Base-by-base conservation (phyloP, 1,140 invertebrate genomes). In the Zaprionus capensis region DNA sequence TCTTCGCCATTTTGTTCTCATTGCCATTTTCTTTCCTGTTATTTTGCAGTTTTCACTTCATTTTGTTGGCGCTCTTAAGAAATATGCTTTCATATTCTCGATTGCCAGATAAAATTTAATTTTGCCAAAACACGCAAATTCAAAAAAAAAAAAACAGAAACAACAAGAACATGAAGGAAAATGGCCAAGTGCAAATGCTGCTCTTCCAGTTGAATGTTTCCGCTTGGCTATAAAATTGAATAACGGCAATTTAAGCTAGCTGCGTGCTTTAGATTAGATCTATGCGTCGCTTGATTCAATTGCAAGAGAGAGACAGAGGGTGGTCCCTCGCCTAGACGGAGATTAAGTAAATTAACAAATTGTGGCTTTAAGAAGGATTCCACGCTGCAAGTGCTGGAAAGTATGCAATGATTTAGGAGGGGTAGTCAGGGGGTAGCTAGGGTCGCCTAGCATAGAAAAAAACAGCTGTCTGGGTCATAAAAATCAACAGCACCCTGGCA, bases 391-490 rank as follows among this genome's bases (percentile, higher is more conserved):
- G 62, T 36, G 34, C 46, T 22, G 49, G 72, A 76, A 65, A 70
- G 57, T 76, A 28, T 73, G 65, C 75, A 76, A 80, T 79, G 84
- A 84, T 87, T 81, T 79, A 81, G 70, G 68, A 20, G 22, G 49
- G 7, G 36, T 12, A 14, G 20, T 15, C 9, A 11, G 34, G 5
- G 26, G 1, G 6, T 7, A 62, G 24, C 41, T n/a, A 31, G 36
- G 53, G 44, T 34, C 31, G 9, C 31, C 31, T 34, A 44, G 22
- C 51, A 63, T 20, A 63, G 28, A 58, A 24, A 57, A 63, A 80
- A 88, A 81, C 84, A 88, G 85, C 84, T 88, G 84, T 90, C 71
- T 90, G 85, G 84, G 78, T 61, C 78, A 80, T 84, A 88, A 88
- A 88, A 84, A 69, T 58, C 63, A 90, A 88, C 84, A 79, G 84